These are phyloP conservation scores for Drosophila tristis DNA, from an alignment of 1,140 invertebrate species.

Conservation along the genomic window DNA sequence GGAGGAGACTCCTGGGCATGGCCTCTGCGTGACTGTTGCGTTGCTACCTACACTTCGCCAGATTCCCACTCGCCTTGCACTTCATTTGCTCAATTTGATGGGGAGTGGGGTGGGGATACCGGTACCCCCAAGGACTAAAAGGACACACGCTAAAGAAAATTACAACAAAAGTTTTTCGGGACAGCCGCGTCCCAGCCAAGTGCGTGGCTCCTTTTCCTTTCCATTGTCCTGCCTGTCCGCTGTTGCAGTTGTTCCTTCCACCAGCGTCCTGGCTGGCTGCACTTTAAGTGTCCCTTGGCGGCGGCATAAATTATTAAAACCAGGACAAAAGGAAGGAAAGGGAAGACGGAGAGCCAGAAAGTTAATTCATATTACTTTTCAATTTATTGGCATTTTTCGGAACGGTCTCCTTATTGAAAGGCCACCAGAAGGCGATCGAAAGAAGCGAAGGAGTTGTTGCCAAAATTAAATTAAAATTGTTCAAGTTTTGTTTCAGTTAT, in stretches of 20 bases:
- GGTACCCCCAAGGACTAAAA: not conserved
- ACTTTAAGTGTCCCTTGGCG: conserved; percentile 65
- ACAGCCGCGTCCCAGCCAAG: not conserved
- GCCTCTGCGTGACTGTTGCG: conserved; percentile 26
- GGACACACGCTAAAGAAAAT: conserved; percentile 28
- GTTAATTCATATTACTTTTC: conserved; percentile 82
- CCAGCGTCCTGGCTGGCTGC: conserved; percentile 18
- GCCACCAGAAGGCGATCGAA: conserved; percentile 26
- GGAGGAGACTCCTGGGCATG: conserved; percentile 7
- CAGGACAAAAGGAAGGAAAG: conserved; percentile 52
- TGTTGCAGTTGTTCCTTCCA: conserved; percentile 54
- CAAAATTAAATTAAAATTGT: conserved; percentile 75
- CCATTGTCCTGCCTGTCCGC: conserved; percentile 5
- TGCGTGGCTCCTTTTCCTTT: conserved; percentile 17
- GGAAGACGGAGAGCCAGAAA: conserved; percentile 56
- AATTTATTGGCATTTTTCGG: conserved; percentile 75
- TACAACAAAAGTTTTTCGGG: conserved; percentile 41
- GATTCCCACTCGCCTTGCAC: conserved; percentile 56
- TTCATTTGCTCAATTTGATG: conserved; percentile 73
- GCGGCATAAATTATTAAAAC: conserved; percentile 75
- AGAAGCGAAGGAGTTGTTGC: conserved; percentile 11
- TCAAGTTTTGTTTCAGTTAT: conserved; percentile 43
- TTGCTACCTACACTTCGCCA: conserved; percentile 13
- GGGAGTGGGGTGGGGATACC: not conserved
- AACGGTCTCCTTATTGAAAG: conserved; percentile 56